Percentiles rank a stretch among this genome's conserved stretches.
These are phyloP conservation scores for Piprites chloris DNA, from an alignment of 2,113 vertebrate species.

Conservation along the genomic window DNA sequence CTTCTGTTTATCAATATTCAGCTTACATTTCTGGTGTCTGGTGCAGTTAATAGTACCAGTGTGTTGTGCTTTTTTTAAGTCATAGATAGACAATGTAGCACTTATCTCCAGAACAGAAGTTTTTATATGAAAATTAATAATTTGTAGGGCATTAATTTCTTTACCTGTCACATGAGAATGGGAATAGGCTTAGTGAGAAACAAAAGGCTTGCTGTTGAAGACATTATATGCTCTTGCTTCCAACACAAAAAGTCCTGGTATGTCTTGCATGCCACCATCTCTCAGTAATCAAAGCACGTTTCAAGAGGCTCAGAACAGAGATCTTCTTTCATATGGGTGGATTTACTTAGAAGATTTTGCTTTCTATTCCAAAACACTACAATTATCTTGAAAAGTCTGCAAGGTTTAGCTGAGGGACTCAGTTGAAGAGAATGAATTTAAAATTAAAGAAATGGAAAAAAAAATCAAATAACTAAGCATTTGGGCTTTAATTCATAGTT, in stretches of 20 bases:
- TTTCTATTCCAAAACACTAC: not conserved
- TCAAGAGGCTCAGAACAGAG: not conserved
- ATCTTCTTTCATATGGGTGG: not conserved
- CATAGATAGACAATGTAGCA: not conserved
- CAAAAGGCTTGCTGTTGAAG: not conserved
- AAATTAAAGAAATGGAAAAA: not conserved
- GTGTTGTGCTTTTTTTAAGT: not conserved
- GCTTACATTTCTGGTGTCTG: not conserved
- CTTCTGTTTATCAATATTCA: not conserved
- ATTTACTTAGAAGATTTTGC: conserved; percentile 26
- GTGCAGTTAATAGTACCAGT: not conserved
- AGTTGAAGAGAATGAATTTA: not conserved
- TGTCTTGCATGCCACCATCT: not conserved
- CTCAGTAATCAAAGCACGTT: not conserved
- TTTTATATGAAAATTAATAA: conserved; percentile 22
- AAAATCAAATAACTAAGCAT: not conserved
- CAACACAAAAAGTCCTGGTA: not conserved
- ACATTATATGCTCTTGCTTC: not conserved
- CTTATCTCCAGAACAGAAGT: not conserved
- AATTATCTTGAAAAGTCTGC: not conserved
- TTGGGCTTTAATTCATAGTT: not conserved
- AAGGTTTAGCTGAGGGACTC: conserved; percentile 2
- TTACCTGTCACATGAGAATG: conserved; percentile 6
- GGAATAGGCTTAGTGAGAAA: conserved; percentile 2
- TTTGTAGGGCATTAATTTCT: not conserved